Conservation (phyloP, 2,888 invertebrate species). For the Cerastoderma edule region DNA sequence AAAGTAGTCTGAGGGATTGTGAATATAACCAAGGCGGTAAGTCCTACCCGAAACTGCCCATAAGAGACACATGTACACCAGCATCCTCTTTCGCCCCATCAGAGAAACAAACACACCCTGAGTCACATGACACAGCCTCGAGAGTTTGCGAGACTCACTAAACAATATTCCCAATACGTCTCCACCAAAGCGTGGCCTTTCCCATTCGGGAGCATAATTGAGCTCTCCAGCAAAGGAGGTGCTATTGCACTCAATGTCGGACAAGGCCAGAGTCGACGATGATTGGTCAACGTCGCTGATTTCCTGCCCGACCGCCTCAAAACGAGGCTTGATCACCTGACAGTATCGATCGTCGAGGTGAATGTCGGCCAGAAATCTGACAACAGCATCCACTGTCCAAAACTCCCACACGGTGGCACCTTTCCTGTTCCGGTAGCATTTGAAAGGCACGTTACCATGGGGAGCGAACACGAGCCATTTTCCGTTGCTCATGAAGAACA, state of each 20-base stretch:
- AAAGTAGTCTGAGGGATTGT: too few relatives aligned
- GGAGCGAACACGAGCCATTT: background rate
- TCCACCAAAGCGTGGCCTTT: too few relatives aligned
- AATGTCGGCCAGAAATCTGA: conserved; percentile 3
- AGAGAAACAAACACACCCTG: background rate
- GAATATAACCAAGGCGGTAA: too few relatives aligned
- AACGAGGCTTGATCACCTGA: background rate
- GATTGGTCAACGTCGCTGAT: background rate
- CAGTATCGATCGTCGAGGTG: background rate
- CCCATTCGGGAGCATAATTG: background rate
- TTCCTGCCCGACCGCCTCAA: background rate
- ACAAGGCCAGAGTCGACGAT: background rate
- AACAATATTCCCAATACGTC: background rate
- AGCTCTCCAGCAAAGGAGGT: background rate
- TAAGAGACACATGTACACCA: background rate
- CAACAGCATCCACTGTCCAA: background rate
- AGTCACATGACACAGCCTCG: background rate
- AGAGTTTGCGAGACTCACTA: background rate
- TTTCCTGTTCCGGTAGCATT: background rate
- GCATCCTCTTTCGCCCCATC: conserved; percentile 1
- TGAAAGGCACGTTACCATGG: background rate
- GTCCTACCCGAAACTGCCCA: background rate
- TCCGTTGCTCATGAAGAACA: background rate
- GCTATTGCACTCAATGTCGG: background rate
- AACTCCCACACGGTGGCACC: conserved; percentile 16